These are phyloP conservation scores for Xestia rhomboidea DNA, from an alignment of 2,888 invertebrate genomes.

Conservation along the genomic window DNA sequence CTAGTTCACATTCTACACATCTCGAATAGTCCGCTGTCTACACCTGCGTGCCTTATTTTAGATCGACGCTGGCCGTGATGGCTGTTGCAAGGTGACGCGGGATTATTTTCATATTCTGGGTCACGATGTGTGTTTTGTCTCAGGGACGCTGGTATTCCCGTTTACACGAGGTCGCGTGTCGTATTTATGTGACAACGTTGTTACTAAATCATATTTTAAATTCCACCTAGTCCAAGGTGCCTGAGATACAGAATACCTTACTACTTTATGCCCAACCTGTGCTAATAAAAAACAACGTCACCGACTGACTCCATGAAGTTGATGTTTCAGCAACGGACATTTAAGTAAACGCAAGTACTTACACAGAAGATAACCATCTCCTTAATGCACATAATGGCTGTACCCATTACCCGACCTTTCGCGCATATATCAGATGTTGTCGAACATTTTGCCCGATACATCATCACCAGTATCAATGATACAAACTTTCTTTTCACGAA, in stretches of 20 bases:
- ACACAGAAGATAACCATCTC: slow-evolving; percentile 43
- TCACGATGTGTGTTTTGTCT: slow-evolving; percentile 85
- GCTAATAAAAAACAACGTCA: slow-evolving; percentile 11
- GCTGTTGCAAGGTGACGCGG: slow-evolving; percentile 86
- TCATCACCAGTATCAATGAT: slow-evolving; percentile 51
- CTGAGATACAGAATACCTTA: slow-evolving; percentile 24
- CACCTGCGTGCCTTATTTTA: slow-evolving; percentile 89
- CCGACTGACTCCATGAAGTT: slow-evolving; percentile 5
- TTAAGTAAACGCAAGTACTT: slow-evolving; percentile 33
- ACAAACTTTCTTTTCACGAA: slow-evolving; percentile 62
- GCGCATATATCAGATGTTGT: slow-evolving; percentile 38
- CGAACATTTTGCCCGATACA: slow-evolving; percentile 59
- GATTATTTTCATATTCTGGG: slow-evolving; percentile 89
- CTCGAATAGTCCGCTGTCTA: slow-evolving; percentile 76
- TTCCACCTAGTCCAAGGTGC: slow-evolving; percentile 52
- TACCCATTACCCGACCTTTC: slow-evolving; percentile 46
- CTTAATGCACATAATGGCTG: slow-evolving; percentile 41
- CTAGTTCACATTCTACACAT: slow-evolving; percentile 76
- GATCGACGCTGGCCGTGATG: slow-evolving; percentile 83
- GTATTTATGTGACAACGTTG: slow-evolving; percentile 72
- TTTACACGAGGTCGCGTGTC: slow-evolving; percentile 71
- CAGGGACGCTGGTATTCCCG: slow-evolving; percentile 83
- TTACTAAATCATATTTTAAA: slow-evolving; percentile 62
- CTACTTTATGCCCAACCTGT: slow-evolving; percentile 7
- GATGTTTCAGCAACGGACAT: slow-evolving; percentile 11